Evolutionary conservation across 1,140 invertebrate genomes (phyloP), one percentile per base, ranked within the genome.

Genomic region (Drosophila gunungcola): DNA sequence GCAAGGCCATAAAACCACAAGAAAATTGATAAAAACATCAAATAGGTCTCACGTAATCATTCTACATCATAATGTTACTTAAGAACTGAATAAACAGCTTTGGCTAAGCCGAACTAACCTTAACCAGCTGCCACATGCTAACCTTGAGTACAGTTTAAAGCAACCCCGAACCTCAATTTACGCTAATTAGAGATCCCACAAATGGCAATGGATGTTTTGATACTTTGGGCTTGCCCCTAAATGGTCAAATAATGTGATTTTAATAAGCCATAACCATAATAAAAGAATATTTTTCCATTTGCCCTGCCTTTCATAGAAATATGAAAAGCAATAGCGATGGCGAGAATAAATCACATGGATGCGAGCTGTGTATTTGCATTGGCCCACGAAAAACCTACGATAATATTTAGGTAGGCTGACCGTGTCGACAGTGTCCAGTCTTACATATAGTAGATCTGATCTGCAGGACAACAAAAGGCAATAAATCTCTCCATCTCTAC

Each of bases 371-470:
- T 75, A 84, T 86, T 86, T 86, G 79, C 82, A 88, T 85, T 63
- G 63, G 79, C 79, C 77, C 68, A 67, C 68, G 42, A 56, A 46
- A 62, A 56, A 49, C 78, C 74, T 73, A 84, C 46, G 63, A 89
- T 49, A 86, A 86, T 89, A 84, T 89, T 86, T 86, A 86, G 83
- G 83, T 86, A 86, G 84, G 84, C 79, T 73, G 78, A 36, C 68
- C 65, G 69, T 81, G 81, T 86, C 78, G 82, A 85, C 81, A 81
- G 68, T 78, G 78, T 72, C 73, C 80, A 46, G 77, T 77, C 73
- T 36, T 41, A 32, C 16, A 70, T 21, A 21, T 21, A 21, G 16
- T 21, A 21, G 16, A 21, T 21, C 16, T 21, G 43, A 70, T 34
- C 65, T 51, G 46, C 42, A 27, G 27, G 49, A 46, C 46, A 69